Percentiles rank a stretch among this genome's conserved stretches.
phyloP scores from a whole-genome alignment of 1,140 invertebrate genomes.

The Varroa destructor region DNA sequence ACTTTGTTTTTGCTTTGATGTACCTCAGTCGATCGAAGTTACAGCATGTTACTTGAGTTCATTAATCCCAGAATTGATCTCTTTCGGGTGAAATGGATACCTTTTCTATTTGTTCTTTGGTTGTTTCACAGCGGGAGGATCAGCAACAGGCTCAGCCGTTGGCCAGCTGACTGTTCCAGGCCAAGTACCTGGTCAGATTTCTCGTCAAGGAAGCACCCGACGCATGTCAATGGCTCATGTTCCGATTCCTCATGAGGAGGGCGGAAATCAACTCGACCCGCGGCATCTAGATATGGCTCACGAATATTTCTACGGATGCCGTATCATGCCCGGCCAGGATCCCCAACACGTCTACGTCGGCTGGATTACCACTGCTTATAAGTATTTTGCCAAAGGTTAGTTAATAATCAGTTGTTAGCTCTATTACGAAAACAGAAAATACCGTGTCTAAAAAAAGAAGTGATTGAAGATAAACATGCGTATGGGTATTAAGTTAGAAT shows the following conservation, averaged over 20 bases:
- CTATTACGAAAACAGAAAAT: neutral
- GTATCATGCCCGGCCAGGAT: slow-evolving; percentile 75
- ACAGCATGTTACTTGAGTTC: neutral
- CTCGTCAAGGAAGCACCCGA: slow-evolving; percentile 31
- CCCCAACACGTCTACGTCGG: slow-evolving; percentile 91
- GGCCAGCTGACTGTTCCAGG: neutral
- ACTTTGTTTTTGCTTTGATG: too few relatives aligned
- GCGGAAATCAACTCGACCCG: slow-evolving; percentile 57
- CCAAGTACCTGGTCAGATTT: neutral
- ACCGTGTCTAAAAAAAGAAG: too few relatives aligned
- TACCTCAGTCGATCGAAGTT: too few relatives aligned
- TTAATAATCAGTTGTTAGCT: neutral
- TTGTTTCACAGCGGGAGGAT: neutral
- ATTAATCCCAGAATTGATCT: neutral
- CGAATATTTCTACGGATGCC: slow-evolving; percentile 86
- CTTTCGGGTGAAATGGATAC: neutral
- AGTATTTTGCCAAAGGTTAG: slow-evolving; percentile 37
- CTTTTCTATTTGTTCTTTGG: neutral
- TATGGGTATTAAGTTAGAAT: slow-evolving; percentile 36
- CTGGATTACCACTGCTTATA: slow-evolving; percentile 97
- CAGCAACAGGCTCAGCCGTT: neutral
- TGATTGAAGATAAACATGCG: slow-evolving; percentile 42
- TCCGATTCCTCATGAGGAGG: slow-evolving; percentile 29
- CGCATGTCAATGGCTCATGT: slow-evolving; percentile 26
- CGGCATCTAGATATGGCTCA: slow-evolving; percentile 84